Percentiles rank a stretch among this genome's conserved stretches.
Conservation (phyloP, 1,140 invertebrate species). For the Rhagoletis zephyria region DNA sequence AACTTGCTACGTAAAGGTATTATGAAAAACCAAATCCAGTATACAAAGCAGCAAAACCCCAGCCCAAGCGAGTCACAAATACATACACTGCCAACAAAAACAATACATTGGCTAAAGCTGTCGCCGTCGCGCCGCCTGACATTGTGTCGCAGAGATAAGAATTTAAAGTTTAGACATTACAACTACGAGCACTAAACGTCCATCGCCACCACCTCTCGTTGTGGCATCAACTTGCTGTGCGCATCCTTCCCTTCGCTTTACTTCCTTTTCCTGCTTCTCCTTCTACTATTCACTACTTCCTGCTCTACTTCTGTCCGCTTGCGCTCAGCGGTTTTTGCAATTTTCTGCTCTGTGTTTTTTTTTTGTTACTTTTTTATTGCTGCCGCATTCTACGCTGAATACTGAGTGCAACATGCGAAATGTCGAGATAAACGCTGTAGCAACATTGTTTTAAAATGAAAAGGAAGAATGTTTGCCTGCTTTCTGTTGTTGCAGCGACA, state of each 20-base stretch:
- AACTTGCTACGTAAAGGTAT: not conserved
- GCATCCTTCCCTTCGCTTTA: not conserved
- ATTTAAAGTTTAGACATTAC: slow-evolving; percentile 8
- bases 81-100: not conserved
- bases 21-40: no score
- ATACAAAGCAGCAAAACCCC: not conserved
- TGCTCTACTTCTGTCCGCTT: slow-evolving; percentile 18
- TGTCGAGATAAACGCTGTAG: not conserved
- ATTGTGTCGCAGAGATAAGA: slow-evolving; percentile 42
- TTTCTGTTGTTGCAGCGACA: no score
- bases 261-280: slow-evolving; percentile 17
- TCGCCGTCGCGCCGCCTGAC: not conserved
- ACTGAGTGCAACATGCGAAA: not conserved
- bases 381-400: not conserved
- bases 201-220: not conserved
- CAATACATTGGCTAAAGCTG: not conserved
- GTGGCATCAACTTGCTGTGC: not conserved
- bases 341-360: not conserved
- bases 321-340: not conserved
- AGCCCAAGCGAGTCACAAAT: not conserved
- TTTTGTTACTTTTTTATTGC: not conserved
- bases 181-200: not conserved
- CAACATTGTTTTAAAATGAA: slow-evolving; percentile 18
- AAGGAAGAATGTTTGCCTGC: no score
- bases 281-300: not conserved